phyloP scores from a whole-genome alignment of 2,888 invertebrate species.

The Xylocampa areola region DNA sequence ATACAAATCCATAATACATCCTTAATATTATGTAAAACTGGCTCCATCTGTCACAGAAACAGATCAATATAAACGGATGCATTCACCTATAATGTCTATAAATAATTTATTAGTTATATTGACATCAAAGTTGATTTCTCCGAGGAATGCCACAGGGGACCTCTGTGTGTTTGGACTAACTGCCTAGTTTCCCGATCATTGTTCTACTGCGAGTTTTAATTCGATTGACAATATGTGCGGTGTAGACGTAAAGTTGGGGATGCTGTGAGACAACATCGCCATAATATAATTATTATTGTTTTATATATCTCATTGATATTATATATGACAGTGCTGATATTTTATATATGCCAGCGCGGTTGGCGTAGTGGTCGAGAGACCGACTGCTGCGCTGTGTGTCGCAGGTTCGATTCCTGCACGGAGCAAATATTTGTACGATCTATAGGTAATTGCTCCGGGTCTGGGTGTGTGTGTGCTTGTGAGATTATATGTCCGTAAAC shows the following conservation, averaged over 20 bases:
- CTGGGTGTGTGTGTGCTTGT: no score
- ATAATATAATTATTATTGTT: no score
- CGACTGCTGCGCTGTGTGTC: no score
- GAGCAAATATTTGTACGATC: no score
- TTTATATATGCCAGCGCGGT: no score
- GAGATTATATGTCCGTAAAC: no score
- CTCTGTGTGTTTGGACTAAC: conserved; percentile 27
- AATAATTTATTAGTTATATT: conserved; percentile 31
- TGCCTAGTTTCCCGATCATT: conserved; percentile 38
- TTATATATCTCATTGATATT: no score
- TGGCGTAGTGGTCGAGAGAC: no score
- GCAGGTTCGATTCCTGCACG: no score
- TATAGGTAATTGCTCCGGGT: no score
- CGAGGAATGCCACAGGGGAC: conserved; percentile 45
- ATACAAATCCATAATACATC: background rate
- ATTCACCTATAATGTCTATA: conserved; percentile 12
- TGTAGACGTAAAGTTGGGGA: conserved; percentile 7
- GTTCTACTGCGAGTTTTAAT: conserved; percentile 44
- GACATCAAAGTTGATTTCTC: conserved; percentile 46
- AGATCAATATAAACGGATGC: conserved; percentile 19
- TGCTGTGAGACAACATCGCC: conserved; percentile 9
- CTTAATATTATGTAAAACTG: background rate
- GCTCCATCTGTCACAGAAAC: background rate
- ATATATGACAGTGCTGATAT: no score
- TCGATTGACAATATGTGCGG: conserved; percentile 32